Evolutionary conservation across 2,888 invertebrate species (phyloP), one percentile per base, ranked within the genome.

Genomic region (Lissonota sp.): DNA sequence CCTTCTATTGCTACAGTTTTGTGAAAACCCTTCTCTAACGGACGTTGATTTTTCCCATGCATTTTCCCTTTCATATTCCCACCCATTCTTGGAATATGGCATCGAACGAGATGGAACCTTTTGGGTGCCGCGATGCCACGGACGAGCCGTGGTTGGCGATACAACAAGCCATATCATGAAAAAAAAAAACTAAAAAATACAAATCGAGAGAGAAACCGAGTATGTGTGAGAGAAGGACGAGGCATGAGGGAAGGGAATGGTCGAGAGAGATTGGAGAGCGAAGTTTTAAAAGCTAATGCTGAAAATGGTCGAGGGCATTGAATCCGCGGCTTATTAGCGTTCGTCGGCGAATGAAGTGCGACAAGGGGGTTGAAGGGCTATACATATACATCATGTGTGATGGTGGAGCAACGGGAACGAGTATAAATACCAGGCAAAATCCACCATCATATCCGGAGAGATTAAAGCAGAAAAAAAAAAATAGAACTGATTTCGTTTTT

Each of bases 301-400:
- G 73, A 79, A 83, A 83, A 80, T 73, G 58, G 57, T 46, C 64
- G 64, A 74, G 62, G 69, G 73, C 53, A 71, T 77, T 77, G 82
- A 83, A 86, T 79, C 81, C 77, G 49, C 63, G 26, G 82, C 81
- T 84, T 84, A 84, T 84, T 81, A 79, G 80, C 73, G 73, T 73
- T 62, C 62, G 69, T 71, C 72, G 69, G 60, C 51, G 73, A 26
- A 55, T 67, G 64, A 62, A 7, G 16, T 12, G 12, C 26, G 46
- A 26, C 26, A 26, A 26, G 42, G 16, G 72, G 51, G 12, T 51
- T 10, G 57, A 57, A 16, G 44, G 57, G 72, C 42, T 40, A 2
- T 40, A 14, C 37, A 57, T 72, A 57, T 60, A 44, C 44, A 46
- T 39, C 44, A 46, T 39, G 73, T 39, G 51, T 44, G 42, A 51